These are phyloP conservation scores for Baccha elongata DNA, from an alignment of 2,888 invertebrate genomes.

Conservation along the genomic window DNA sequence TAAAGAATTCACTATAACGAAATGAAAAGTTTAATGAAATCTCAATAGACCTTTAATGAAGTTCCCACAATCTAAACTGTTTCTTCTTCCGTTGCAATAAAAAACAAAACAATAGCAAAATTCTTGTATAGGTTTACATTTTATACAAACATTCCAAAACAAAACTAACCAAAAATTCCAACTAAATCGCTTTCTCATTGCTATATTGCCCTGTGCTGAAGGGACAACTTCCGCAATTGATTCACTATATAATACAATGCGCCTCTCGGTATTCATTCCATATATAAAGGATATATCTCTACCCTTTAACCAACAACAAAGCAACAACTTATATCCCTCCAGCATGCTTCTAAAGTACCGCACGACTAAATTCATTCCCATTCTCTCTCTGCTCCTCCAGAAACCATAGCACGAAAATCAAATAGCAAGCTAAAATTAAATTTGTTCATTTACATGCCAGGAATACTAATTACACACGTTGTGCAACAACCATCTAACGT, in stretches of 20 bases:
- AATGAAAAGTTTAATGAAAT: slow-evolving; percentile 9
- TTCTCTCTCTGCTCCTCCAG: neutral
- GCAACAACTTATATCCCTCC: slow-evolving; percentile 57
- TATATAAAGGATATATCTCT: slow-evolving; percentile 7
- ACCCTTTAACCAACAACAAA: neutral
- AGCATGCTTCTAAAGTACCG: slow-evolving; percentile 3
- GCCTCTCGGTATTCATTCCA: slow-evolving; percentile 29
- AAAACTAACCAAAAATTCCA: slow-evolving; percentile 44
- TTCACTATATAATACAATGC: slow-evolving; percentile 39
- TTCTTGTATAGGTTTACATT: neutral
- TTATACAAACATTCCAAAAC: slow-evolving; percentile 38
- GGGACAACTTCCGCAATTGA: slow-evolving; percentile 59
- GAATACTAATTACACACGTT: slow-evolving; percentile 73
- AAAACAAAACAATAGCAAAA: neutral
- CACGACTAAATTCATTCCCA: neutral
- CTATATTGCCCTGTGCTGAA: slow-evolving; percentile 15
- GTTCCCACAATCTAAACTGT: neutral
- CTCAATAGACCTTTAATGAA: slow-evolving; percentile 18
- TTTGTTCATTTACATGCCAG: slow-evolving; percentile 72
- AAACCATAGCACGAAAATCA: slow-evolving; percentile 57
- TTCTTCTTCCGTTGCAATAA: neutral
- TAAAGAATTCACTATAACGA: neutral
- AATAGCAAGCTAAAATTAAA: slow-evolving; percentile 69
- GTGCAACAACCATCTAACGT: slow-evolving; percentile 63
- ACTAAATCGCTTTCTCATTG: slow-evolving; percentile 29